phyloP scores from a whole-genome alignment of 2,888 invertebrate species.

The Zaprionus bogoriensis region DNA sequence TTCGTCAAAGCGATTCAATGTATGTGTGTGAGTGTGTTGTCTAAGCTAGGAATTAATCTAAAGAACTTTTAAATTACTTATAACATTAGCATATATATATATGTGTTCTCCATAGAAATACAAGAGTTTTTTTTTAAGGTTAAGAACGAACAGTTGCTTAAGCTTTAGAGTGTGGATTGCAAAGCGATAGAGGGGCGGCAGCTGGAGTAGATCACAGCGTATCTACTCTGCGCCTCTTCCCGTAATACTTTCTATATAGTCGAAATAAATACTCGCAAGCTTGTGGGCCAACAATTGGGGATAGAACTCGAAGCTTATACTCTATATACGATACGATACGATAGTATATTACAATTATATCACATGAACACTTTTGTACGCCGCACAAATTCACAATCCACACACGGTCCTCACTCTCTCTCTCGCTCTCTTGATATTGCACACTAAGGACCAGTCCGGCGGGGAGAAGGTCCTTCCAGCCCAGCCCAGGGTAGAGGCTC shows the following conservation, averaged over 20 bases:
- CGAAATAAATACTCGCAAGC: conserved; percentile 25
- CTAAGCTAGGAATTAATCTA: conserved; percentile 65
- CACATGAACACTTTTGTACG: conserved; percentile 77
- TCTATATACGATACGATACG: conserved; percentile 1
- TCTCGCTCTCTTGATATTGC: conserved; percentile 65
- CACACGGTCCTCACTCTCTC: conserved; percentile 25
- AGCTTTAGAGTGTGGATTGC: too few species aligned
- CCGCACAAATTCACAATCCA: conserved; percentile 31
- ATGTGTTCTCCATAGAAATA: conserved; percentile 18
- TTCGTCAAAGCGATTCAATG: conserved; percentile 50
- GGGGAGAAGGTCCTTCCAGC: neutral
- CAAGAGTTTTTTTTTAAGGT: conserved; percentile 7
- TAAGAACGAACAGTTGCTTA: conserved; percentile 20
- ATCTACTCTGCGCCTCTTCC: neutral
- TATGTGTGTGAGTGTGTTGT: conserved; percentile 6
- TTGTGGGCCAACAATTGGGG: neutral
- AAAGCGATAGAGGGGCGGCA: conserved; percentile 20
- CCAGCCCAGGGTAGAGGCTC: neutral
- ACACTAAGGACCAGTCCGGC: conserved; percentile 55
- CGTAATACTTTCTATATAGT: conserved; percentile 31
- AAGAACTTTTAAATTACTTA: conserved; percentile 71
- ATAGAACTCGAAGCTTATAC: conserved; percentile 37
- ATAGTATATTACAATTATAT: conserved; percentile 74
- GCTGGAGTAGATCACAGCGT: neutral
- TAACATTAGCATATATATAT: conserved; percentile 44